A percentile compares a stretch with the other conserved stretches of the same genome.
Conservation (phyloP, 2,797 vertebrate species). For the Phalloptychus januarius region DNA sequence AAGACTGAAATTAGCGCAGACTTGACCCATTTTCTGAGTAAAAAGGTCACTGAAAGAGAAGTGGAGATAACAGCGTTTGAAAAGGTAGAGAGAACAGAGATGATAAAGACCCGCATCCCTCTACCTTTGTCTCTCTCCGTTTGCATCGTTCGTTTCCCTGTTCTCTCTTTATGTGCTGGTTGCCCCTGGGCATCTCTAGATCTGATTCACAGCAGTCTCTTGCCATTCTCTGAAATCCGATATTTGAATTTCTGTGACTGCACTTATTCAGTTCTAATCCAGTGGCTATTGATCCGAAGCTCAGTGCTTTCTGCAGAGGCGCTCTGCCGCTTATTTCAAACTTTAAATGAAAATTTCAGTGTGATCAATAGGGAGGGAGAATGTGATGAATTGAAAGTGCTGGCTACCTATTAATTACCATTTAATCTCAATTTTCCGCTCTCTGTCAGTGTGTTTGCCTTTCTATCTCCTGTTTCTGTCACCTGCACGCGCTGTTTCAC, state of each 20-base stretch:
- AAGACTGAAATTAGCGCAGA: conserved; percentile 37
- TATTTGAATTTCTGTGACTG: conserved; percentile 79
- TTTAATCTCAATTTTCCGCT: conserved; percentile 52
- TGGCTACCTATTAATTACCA: conserved; percentile 70
- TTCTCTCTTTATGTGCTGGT: conserved; percentile 32
- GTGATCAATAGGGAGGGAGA: conserved; percentile 72
- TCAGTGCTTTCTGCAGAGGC: conserved; percentile 70
- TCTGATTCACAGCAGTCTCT: conserved; percentile 46
- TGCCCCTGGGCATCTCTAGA: conserved; percentile 50
- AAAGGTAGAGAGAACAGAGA: conserved; percentile 17
- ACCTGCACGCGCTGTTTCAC: background rate
- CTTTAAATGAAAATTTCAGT: conserved; percentile 77
- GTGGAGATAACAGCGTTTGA: conserved; percentile 21
- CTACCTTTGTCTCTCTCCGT: conserved; percentile 14
- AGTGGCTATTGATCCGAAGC: conserved; percentile 82
- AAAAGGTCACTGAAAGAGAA: conserved; percentile 31
- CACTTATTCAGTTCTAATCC: conserved; percentile 85
- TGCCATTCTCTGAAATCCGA: conserved; percentile 53
- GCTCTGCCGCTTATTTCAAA: conserved; percentile 75
- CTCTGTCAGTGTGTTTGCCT: conserved; percentile 27
- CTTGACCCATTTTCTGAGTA: conserved; percentile 30
- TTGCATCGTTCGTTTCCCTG: conserved; percentile 24
- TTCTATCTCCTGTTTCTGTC: conserved; percentile 10
- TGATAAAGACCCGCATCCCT: conserved; percentile 22
- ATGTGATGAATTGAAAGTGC: conserved; percentile 66